Evolutionary conservation across 2,888 invertebrate genomes (phyloP).

Genomic region (Noctua pronuba): DNA sequence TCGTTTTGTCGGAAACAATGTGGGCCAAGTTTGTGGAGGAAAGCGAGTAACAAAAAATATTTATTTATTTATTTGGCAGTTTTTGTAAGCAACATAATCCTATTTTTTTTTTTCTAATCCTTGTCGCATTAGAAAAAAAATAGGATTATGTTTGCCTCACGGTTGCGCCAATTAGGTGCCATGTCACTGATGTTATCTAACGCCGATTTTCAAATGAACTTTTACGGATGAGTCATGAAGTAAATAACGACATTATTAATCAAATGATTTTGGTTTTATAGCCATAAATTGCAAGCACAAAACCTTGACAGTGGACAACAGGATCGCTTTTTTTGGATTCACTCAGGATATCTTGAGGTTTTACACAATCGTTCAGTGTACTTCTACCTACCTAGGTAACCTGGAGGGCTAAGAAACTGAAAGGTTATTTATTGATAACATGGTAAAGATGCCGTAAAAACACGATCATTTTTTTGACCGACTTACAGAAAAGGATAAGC

Average conservation of each 20-base stretch:
- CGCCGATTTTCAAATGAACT: background rate
- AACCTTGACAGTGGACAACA: background rate
- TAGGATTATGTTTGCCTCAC: background rate
- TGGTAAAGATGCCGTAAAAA: too few species aligned
- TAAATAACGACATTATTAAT: background rate
- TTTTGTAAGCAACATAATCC: background rate
- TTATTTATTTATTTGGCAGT: background rate
- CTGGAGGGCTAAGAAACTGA: background rate
- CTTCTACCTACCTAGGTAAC: too few species aligned
- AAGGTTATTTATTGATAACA: background rate
- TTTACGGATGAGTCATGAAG: background rate
- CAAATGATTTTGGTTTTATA: background rate
- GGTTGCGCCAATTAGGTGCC: background rate
- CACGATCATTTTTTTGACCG: too few species aligned
- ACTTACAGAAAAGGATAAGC: too few species aligned
- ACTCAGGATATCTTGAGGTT: background rate
- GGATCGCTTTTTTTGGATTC: background rate
- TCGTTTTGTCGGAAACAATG: conserved; percentile 57
- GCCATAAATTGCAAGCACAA: background rate
- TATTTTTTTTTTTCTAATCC: too few species aligned
- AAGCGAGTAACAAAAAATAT: background rate
- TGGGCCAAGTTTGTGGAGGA: conserved; percentile 42
- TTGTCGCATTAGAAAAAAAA: background rate
- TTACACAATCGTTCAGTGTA: background rate
- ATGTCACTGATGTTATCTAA: background rate